Conservation (phyloP, 2,797 vertebrate species). For the Sebastes glaucus region DNA sequence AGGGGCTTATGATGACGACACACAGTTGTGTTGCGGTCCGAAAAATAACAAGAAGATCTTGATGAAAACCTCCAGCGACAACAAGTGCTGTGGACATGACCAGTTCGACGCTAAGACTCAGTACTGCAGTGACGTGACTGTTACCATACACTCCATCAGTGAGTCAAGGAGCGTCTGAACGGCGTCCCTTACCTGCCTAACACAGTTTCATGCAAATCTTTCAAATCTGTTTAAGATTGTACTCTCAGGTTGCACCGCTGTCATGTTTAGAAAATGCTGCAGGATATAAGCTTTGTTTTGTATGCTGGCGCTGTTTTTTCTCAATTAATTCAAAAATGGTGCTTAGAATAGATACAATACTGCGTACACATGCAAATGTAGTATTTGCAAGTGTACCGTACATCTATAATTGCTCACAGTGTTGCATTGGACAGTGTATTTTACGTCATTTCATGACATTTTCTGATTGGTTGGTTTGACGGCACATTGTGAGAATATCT, state of each 20-base stretch:
- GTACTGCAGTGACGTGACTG: rapidly evolving
- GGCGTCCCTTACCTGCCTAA: not conserved
- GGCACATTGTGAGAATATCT: not conserved
- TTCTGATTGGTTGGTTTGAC: not conserved
- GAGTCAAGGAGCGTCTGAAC: not conserved
- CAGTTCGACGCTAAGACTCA: no score
- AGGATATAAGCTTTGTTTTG: not conserved
- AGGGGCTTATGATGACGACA: not conserved
- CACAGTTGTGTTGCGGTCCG: not conserved
- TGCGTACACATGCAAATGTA: not conserved
- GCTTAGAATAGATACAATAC: not conserved
- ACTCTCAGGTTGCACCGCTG: not conserved
- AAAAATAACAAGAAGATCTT: rapidly evolving
- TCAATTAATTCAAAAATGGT: not conserved
- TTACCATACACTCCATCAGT: rapidly evolving
- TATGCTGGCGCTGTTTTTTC: not conserved
- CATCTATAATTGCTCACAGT: not conserved
- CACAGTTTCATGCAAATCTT: not conserved
- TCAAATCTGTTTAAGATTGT: not conserved
- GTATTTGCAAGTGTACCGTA: not conserved
- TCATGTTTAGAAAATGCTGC: not conserved
- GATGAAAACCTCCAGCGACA: no score
- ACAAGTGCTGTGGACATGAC: no score
- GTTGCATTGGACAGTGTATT: not conserved
- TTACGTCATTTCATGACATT: not conserved